Conservation (phyloP, 2,888 invertebrate species). For the Sialis lutaria region DNA sequence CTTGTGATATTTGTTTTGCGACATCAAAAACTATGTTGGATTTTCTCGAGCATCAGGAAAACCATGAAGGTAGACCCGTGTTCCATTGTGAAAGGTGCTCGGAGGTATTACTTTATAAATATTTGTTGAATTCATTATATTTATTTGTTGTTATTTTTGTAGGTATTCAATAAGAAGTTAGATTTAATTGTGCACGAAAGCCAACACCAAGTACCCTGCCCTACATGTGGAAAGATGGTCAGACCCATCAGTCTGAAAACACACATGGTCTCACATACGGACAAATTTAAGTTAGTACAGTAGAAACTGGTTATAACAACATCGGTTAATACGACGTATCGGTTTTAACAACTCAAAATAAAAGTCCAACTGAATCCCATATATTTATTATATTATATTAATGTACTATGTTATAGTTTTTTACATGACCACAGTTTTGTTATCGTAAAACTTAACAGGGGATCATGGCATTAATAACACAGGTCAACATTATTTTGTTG, state of each 20-base stretch:
- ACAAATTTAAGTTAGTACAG: constrained; percentile 5
- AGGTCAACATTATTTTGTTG: no score
- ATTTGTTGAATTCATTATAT: background rate
- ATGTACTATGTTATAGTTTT: no score
- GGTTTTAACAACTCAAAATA: no score
- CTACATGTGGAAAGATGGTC: constrained; percentile 5
- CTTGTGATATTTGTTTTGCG: constrained; percentile 13
- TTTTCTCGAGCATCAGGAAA: constrained; percentile 15
- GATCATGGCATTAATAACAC: no score
- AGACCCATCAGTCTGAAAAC: constrained; percentile 4
- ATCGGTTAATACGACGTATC: no score
- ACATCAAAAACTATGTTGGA: constrained; percentile 14
- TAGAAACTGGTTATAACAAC: no score
- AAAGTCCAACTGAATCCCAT: no score
- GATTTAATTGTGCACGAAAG: constrained; percentile 5
- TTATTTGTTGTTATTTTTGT: background rate
- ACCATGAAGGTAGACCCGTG: constrained; percentile 12
- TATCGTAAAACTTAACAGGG: no score
- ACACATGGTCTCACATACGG: constrained; percentile 6
- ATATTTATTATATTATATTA: no score
- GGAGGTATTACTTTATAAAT: constrained; percentile 9
- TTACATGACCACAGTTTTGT: no score
- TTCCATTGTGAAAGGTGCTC: constrained; percentile 15
- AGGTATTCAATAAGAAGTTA: constrained; percentile 4
- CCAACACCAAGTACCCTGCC: constrained; percentile 6